A percentile compares a stretch with the other conserved stretches of the same genome.
Evolutionary conservation across 2,113 vertebrate genomes (phyloP).

Genomic region (Nerophis lumbriciformis): DNA sequence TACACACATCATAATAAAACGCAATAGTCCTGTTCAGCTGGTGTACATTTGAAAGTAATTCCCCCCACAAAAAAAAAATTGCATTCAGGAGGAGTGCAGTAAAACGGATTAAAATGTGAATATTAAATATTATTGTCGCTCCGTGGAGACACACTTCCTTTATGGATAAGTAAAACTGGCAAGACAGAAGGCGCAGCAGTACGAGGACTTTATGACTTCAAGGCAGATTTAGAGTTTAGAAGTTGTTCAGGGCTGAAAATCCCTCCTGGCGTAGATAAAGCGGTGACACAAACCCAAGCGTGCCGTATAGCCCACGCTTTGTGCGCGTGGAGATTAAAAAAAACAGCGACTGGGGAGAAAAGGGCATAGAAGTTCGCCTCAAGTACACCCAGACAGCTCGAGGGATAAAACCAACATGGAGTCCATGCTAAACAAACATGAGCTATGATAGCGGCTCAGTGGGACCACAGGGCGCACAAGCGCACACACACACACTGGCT

Average conservation of each 20-base stretch:
- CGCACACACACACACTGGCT: constrained; percentile 2
- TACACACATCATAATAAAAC: constrained; percentile 3
- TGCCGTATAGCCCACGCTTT: constrained; percentile 53
- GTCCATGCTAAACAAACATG: constrained; percentile 55
- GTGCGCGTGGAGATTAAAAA: constrained; percentile 51
- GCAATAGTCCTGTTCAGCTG: neutral
- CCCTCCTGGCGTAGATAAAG: constrained; percentile 60
- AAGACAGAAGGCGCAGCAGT: constrained; percentile 54
- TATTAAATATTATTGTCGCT: constrained; percentile 49
- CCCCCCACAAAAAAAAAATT: neutral
- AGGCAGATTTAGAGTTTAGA: constrained; percentile 65
- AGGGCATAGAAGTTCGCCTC: constrained; percentile 33
- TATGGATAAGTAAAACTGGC: constrained; percentile 59
- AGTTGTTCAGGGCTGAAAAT: constrained; percentile 57
- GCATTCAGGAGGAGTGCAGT: constrained; percentile 15
- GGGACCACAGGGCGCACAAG: constrained; percentile 33
- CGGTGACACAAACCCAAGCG: constrained; percentile 50
- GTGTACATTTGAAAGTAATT: neutral
- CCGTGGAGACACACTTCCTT: constrained; percentile 51
- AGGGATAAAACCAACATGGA: constrained; percentile 60
- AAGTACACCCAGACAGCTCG: constrained; percentile 35
- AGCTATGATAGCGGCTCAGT: constrained; percentile 58
- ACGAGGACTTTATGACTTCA: constrained; percentile 51
- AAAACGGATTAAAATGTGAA: constrained; percentile 34
- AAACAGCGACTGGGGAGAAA: constrained; percentile 20